Evolutionary conservation across 23 tunicate genomes (phyloP), one percentile per base, ranked within the genome.

Genomic region (Oikopleura albicans): DNA sequence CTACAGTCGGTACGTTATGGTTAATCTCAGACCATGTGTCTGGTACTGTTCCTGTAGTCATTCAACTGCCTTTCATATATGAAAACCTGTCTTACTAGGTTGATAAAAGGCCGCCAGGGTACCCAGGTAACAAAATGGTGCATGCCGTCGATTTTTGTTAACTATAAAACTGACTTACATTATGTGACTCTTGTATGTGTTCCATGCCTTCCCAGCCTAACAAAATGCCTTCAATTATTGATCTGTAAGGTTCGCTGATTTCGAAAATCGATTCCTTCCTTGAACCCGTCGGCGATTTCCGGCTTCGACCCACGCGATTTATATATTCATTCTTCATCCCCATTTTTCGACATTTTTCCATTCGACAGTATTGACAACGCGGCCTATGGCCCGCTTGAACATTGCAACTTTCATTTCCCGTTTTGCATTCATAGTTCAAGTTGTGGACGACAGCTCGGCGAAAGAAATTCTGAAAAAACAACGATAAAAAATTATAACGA

Each of bases 171-270:
- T n/a, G n/a, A 49, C 63, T 49, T 49, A 49, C 63, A 49, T 49
- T 49, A 49, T 8, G 16, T 8, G 16, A 8, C 22, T 49, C 63
- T 49, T 49, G 12, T 12, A 71, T 71, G 28, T 71, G 79, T 31
- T 16, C 79, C 79, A 71, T 71, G 28, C 79, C 79, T 16, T 71
- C 79, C 79, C 79, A 71, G 33, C 79, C 79, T 71, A 49, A 49
- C 63, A 49, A 49, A 49, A 49, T 49, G 63, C 63, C 63, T 49
- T 49, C 63, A 49, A 49, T 49, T 12, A 49, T 49, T 8, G 63
- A 49, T 49, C 63, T 49, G 63, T 49, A 49, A 12, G 63, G 63
- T 49, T 49, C 63, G 12, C 16, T 8, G 22, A 49, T 49, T 22
- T 49, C 63, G 16, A 49, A 49, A 49, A 49, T 22, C 22, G 63